These are phyloP conservation scores for Elephas maximus DNA, from an alignment of 2,113 vertebrate genomes.

Conservation along the genomic window DNA sequence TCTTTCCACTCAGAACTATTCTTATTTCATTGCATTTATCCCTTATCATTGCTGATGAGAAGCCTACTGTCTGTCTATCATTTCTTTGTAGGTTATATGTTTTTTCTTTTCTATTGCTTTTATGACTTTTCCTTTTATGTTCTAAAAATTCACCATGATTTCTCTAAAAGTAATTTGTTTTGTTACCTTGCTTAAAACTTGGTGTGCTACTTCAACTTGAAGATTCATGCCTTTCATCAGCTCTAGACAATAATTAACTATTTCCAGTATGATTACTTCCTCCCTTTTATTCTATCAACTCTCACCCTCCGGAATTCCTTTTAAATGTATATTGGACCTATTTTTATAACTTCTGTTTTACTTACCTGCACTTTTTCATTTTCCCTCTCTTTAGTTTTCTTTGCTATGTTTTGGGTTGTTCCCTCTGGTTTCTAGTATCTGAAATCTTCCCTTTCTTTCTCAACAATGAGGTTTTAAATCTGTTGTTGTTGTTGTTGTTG, in stretches of 20 bases:
- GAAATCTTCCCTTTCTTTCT: background rate
- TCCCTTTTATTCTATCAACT: background rate
- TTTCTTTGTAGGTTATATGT: background rate
- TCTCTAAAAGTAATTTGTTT: conserved; percentile 7
- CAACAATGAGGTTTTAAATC: background rate
- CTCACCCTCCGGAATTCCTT: background rate
- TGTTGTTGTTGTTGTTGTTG: too few relatives aligned
- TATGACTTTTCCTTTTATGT: background rate
- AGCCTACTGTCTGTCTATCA: background rate
- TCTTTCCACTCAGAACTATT: background rate
- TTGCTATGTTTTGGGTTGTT: background rate
- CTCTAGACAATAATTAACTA: background rate
- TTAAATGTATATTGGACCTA: background rate
- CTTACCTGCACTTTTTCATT: background rate
- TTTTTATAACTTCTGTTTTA: background rate
- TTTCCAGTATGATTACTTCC: background rate
- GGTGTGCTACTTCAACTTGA: background rate
- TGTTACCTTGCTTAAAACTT: background rate
- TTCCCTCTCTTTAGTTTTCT: background rate
- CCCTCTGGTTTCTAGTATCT: background rate
- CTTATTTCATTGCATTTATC: background rate
- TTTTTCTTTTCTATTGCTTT: background rate
- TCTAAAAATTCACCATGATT: background rate
- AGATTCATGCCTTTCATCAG: background rate
- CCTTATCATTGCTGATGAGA: background rate